Percentiles rank a stretch among this genome's conserved stretches.
These are phyloP conservation scores for Aptenodytes patagonicus DNA, from an alignment of 2,113 vertebrate species.

Conservation along the genomic window DNA sequence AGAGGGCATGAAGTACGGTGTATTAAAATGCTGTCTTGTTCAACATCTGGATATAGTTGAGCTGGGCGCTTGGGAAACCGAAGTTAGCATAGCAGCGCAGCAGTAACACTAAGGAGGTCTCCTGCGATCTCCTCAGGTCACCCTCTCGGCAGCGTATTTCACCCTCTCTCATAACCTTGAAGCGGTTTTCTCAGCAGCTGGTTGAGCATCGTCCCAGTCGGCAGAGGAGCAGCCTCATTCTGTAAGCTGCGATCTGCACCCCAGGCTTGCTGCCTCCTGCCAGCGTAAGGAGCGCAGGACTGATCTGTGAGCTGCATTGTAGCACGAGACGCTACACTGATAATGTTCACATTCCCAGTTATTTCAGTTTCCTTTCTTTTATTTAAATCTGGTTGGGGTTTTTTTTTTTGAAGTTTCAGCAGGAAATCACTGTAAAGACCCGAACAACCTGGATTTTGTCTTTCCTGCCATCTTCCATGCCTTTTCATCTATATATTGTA, in stretches of 20 bases:
- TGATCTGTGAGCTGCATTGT: background rate
- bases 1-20: rapidly evolving
- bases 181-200: background rate
- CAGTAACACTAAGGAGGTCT: background rate
- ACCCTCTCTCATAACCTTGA: background rate
- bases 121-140: background rate
- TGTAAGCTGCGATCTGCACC: background rate
- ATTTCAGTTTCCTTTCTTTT: background rate
- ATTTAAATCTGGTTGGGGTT: background rate
- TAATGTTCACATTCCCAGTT: background rate
- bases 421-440: background rate
- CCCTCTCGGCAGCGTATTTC: background rate
- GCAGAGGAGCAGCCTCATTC: background rate
- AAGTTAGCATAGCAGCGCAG: background rate
- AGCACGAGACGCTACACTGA: background rate
- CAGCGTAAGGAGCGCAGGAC: background rate
- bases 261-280: background rate
- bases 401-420: background rate
- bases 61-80: background rate
- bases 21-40: background rate
- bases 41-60: background rate
- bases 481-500: background rate
- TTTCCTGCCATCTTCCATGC: background rate
- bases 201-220: background rate
- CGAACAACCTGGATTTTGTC: background rate